These are phyloP conservation scores for Dysdera silvatica DNA, from an alignment of 1,140 invertebrate genomes.

Conservation along the genomic window DNA sequence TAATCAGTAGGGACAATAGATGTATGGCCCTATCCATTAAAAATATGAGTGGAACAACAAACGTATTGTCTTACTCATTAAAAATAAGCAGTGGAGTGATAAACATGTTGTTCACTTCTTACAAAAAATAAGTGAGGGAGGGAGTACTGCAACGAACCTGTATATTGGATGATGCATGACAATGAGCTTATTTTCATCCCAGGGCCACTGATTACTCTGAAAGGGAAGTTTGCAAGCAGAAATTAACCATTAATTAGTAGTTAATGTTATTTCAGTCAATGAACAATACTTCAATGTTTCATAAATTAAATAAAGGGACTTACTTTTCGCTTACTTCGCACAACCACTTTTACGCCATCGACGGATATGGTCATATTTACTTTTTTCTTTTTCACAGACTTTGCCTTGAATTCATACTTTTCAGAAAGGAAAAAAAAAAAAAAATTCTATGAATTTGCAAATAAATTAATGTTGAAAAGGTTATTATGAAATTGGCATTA, in stretches of 20 bases:
- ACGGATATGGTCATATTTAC: slow-evolving; percentile 89
- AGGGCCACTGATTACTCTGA: slow-evolving; percentile 42
- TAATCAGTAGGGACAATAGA: no score
- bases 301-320: slow-evolving; percentile 1
- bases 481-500: no score
- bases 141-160: slow-evolving; percentile 59
- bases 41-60: no score
- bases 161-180: slow-evolving; percentile 95
- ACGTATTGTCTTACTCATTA: no score
- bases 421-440: slow-evolving; percentile 7
- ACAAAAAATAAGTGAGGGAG: no score
- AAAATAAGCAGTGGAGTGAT: no score
- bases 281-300: not conserved
- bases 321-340: slow-evolving; percentile 65
- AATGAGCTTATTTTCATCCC: slow-evolving; percentile 64
- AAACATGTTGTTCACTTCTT: no score
- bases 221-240: slow-evolving; percentile 21
- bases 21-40: no score
- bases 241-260: not conserved
- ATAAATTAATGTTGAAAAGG: no score
- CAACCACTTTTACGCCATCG: slow-evolving; percentile 79
- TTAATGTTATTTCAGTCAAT: no score
- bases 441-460: not conserved
- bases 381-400: slow-evolving; percentile 95
- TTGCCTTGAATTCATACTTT: slow-evolving; percentile 96